Base-by-base conservation (phyloP, 2,113 vertebrate genomes). In the Rattus norvegicus region DNA sequence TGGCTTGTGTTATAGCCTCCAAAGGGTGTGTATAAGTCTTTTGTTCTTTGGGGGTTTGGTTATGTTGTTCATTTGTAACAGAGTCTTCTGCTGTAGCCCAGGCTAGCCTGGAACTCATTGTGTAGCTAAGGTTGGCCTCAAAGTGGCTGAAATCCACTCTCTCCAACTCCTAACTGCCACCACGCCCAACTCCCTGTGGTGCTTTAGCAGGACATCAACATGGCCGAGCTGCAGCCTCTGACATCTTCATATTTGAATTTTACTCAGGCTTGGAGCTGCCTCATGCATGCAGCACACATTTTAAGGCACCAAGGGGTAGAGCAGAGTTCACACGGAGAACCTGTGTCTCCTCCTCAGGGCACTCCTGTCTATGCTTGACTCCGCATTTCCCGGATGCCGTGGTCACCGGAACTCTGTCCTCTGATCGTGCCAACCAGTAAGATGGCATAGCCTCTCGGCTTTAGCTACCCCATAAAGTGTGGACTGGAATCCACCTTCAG, bases 211-310 rank as follows among this genome's bases (percentile, higher is more conserved):
- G 43, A 43, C 43, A 43, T 2, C 43, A 56, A 5, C 11, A 3
- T 13, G 4, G 80, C 80, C 65, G 24, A 8, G 5, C 56, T 17
- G 28, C 24, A 43, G 4, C 0, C 65, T 70, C 47, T n/a, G 14
- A 5, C 39, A 17, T 30, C 39, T 26, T 14, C 83, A 30, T 43
- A 49, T 61, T 24, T 39, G 61, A 47, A 1, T 24, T 84, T 39
- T 52, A 49, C 7, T 24, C 65, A 56, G 49, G 20, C 67, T 43
- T 59, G 67, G 73, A 43, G 72, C 59, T 39, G 3, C 3, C 56
- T 30, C 5, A 16, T 28, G 36, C 52, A 6, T 14, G 16, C 30
- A 6, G 9, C 20, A 4, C 12, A 4, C 17, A 0, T 14, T 36
- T 59, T 8, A 47, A 3, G 24, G 54, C 84, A 24, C 6, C 12